Percentiles rank a stretch among this genome's conserved stretches.
phyloP scores from a whole-genome alignment of 2,888 invertebrate genomes.

The Electrophaes corylata region DNA sequence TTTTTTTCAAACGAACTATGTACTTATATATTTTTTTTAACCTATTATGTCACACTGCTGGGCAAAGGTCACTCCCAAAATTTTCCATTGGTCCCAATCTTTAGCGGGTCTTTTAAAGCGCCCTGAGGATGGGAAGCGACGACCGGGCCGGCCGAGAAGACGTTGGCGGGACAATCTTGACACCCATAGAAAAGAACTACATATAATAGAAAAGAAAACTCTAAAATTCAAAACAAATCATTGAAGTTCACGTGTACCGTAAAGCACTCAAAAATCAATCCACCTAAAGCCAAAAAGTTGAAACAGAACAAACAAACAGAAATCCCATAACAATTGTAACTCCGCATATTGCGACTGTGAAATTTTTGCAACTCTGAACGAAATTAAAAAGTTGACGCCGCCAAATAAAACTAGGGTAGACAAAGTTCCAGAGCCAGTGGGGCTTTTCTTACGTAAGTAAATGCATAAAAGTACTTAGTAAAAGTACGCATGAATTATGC shows the following conservation, averaged over 20 bases:
- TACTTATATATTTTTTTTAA: too few species aligned
- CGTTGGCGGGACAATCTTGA: too few species aligned
- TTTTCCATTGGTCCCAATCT: too few species aligned
- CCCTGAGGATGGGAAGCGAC: too few species aligned
- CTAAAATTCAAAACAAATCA: not conserved
- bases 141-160: too few species aligned
- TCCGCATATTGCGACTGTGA: constrained; percentile 46
- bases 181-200: too few species aligned
- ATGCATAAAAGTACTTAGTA: not conserved
- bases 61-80: too few species aligned
- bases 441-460: not conserved
- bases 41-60: too few species aligned
- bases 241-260: not conserved
- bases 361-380: constrained; percentile 48
- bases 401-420: constrained; percentile 46
- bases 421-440: constrained; percentile 2
- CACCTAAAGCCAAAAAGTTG: constrained; percentile 28
- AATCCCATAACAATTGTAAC: constrained; percentile 46
- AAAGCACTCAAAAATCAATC: constrained; percentile 33
- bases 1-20: too few species aligned
- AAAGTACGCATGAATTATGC: too few species aligned
- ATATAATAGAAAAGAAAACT: too few species aligned
- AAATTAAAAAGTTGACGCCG: constrained; percentile 62
- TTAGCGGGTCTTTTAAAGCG: too few species aligned
- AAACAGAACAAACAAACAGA: constrained; percentile 31